phyloP scores from a whole-genome alignment of 2,797 vertebrate species.

The Enteromius anoplus region DNA sequence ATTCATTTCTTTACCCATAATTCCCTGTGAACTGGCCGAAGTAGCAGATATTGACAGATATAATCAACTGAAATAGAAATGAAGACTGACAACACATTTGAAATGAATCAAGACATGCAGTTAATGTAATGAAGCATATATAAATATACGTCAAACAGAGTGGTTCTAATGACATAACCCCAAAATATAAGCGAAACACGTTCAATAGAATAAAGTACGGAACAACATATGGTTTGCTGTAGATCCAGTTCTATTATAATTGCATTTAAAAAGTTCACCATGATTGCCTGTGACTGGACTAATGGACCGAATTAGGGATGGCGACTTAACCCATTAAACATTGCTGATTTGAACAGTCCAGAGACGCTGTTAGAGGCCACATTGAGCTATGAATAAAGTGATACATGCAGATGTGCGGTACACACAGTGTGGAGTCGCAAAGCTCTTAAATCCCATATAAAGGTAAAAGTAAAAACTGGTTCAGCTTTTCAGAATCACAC shows the following conservation, averaged over 20 bases:
- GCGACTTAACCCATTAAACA: conserved; percentile 2
- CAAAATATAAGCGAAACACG: background rate
- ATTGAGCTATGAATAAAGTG: conserved; percentile 13
- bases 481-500: background rate
- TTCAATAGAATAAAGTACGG: background rate
- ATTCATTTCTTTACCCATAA: background rate
- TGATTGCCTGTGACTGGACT: background rate
- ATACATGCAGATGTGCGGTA: conserved; percentile 26
- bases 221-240: background rate
- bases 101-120: conserved; percentile 11
- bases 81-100: conserved; percentile 15
- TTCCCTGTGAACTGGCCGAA: conserved; percentile 24
- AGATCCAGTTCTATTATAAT: background rate
- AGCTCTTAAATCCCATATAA: background rate
- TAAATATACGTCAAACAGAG: conserved; percentile 15
- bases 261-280: background rate
- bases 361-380: background rate
- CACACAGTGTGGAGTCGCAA: background rate
- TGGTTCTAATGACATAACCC: background rate
- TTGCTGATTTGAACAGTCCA: background rate
- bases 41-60: conserved; percentile 16
- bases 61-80: conserved; percentile 11
- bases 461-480: background rate
- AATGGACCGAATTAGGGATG: conserved; percentile 8
- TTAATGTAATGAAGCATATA: background rate